Conservation (phyloP, 2,113 vertebrate genomes). For the Labrus mixtus region DNA sequence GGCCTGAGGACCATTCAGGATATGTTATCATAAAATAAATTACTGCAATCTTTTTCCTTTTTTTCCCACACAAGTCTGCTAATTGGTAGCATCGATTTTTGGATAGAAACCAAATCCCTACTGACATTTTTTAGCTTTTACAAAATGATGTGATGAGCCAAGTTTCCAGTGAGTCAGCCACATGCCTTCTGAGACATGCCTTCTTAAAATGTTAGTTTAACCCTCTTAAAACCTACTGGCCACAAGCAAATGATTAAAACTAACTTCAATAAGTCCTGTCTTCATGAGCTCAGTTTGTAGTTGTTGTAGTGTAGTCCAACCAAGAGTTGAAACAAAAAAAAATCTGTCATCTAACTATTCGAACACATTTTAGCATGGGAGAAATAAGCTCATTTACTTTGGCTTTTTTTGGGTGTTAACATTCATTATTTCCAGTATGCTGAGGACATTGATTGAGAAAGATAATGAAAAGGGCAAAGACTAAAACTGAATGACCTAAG, state of each 20-base stretch:
- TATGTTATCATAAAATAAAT: too few species aligned
- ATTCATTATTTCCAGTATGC: neutral
- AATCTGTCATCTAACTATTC: neutral
- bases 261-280: too few species aligned
- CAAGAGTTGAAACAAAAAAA: too few species aligned
- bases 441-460: neutral
- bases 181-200: neutral
- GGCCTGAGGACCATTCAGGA: neutral
- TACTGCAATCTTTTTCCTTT: too few species aligned
- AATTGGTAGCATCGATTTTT: neutral
- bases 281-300: too few species aligned
- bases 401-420: neutral
- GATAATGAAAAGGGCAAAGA: neutral
- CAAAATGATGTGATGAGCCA: neutral
- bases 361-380: neutral
- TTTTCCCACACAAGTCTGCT: neutral
- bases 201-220: neutral
- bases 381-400: neutral
- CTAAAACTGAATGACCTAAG: neutral
- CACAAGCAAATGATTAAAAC: neutral
- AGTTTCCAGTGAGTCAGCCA: neutral
- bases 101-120: neutral
- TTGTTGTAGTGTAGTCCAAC: too few species aligned
- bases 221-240: too few species aligned
- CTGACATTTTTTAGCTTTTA: neutral